phyloP scores from a whole-genome alignment of 2,888 invertebrate species.

The Diplazon laetatorius region DNA sequence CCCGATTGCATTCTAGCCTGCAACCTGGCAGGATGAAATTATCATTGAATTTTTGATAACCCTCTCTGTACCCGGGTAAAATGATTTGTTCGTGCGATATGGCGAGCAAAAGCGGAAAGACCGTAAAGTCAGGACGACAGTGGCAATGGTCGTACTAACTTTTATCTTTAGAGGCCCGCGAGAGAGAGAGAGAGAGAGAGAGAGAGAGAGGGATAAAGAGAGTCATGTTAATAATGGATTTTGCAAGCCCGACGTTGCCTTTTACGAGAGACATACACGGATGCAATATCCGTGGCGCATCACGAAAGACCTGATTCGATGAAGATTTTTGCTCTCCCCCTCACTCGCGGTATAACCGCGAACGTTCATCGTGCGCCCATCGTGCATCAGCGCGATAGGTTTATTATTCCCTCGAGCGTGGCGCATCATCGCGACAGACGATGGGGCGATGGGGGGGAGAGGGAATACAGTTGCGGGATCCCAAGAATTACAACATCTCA shows the following conservation, averaged over 20 bases:
- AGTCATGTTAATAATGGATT: constrained; percentile 77
- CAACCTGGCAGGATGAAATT: too few relatives aligned
- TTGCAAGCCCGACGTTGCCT: constrained; percentile 76
- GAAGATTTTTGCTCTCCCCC: constrained; percentile 31
- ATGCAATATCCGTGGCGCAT: constrained; percentile 19
- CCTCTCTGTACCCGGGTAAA: too few relatives aligned
- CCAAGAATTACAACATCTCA: constrained; percentile 29
- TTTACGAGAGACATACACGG: constrained; percentile 73
- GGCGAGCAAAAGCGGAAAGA: too few relatives aligned
- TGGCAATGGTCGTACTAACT: too few relatives aligned
- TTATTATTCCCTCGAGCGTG: constrained; percentile 14
- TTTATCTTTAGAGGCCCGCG: too few relatives aligned
- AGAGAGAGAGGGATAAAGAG: too few relatives aligned
- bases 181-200: too few relatives aligned
- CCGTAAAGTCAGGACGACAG: too few relatives aligned
- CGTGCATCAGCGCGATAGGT: constrained; percentile 37
- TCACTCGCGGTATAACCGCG: constrained; percentile 43
- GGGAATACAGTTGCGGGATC: constrained; percentile 21
- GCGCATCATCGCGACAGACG: constrained; percentile 17
- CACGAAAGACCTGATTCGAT: constrained; percentile 17
- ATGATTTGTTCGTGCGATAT: too few relatives aligned
- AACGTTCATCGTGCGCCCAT: constrained; percentile 16
- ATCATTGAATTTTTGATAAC: too few relatives aligned
- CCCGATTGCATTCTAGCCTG: too few relatives aligned
- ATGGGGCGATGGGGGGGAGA: too few relatives aligned